Evolutionary conservation across 53 echinoderm and acorn worm species (phyloP), one percentile per base, ranked within the genome.

Genomic region (Arbacia lixula): DNA sequence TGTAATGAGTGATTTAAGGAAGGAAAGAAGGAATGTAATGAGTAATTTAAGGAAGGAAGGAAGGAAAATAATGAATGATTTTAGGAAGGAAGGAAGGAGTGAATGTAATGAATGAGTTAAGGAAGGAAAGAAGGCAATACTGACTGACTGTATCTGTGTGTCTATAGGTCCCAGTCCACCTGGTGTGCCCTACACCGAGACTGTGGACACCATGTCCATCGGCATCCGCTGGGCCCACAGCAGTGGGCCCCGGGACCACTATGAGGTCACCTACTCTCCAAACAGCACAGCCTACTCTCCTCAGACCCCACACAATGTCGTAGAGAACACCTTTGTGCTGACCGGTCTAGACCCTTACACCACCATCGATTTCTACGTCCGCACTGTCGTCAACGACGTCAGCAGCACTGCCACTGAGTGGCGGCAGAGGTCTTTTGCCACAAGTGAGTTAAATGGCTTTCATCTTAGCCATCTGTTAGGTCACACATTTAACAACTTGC

Each of bases 351-450:
- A 89, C 16, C 91, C 94, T 0, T 88, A 88, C 40, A 83, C 85
- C 25, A 94, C 91, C 11, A 64, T 91, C 37, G 85, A 89, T 36
- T 89, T 89, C 77, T 63, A 82, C 4, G 87, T 94, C 19, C 58
- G 81, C 17, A 89, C 91, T 6, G 72, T 89, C 21, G 80, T 83
- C 9, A 62, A 76, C 10, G 53, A 67, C 2, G 84, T 79, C 12
- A 17, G 29, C 16, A 91, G 94, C 53, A 53, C 37, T 5, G 72
- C 89, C 1, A 34, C 32, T 11, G 6, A 12, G 14, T 86, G 86
- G 58, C 37, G 91, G 35, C 94, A 94, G 77, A 86, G 91, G 50
- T 87, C 94, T 0, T 91, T 86, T 56, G 76, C 91, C 1, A 60
- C 57, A 26, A 53, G 94, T 94, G 80, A 84, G 89, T 88, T 25